Evolutionary conservation across 2,888 invertebrate species (phyloP), one percentile per base, ranked within the genome.

Genomic region (Pristionchus maxplancki): DNA sequence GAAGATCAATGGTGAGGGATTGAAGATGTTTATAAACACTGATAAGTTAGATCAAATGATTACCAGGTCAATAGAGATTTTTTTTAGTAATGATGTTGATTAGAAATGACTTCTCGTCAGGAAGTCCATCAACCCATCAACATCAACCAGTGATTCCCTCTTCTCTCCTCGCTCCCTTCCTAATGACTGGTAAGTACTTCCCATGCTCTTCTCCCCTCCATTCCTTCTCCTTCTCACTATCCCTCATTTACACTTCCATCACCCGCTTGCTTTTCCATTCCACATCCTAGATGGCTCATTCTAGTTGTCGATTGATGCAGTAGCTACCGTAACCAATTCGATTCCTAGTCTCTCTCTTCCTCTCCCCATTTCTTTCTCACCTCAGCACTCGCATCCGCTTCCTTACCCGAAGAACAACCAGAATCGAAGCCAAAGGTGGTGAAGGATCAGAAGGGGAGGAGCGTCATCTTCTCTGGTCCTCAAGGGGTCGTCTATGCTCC

Each of bases 101-200:
- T n/a, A n/a, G n/a, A n/a, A n/a, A n/a, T n/a, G n/a, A n/a, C n/a
- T n/a, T n/a, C n/a, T n/a, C n/a, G 20, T 58, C 58, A 58, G 58
- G 20, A 8, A 83, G 82, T 53, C 28, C 84, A 20, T 64, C 88
- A 6, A 81, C 84, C 74, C 67, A 62, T 13, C 84, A 85, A 74
- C 81, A 37, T 48, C 74, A 81, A 53, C 82, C 50, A n/a, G 83
- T 86, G 13, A 64, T 74, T 17, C 88, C 88, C 11, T 88, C 88
- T 34, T 83, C 90, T 6, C 91, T 91, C 62, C 87, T 91, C 31
- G 90, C 90, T 71, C 91, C 92, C 6, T 92, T 91, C 88, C 87
- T 92, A 13, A 90, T 91, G 44, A 88, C 90, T 89, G 91, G 91
- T 91, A 83, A 58, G 89, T 31, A 31, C 40, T 24, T 37, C 40